Conservation (phyloP, 2,888 invertebrate genomes). For the Balanococcus diminutus region DNA sequence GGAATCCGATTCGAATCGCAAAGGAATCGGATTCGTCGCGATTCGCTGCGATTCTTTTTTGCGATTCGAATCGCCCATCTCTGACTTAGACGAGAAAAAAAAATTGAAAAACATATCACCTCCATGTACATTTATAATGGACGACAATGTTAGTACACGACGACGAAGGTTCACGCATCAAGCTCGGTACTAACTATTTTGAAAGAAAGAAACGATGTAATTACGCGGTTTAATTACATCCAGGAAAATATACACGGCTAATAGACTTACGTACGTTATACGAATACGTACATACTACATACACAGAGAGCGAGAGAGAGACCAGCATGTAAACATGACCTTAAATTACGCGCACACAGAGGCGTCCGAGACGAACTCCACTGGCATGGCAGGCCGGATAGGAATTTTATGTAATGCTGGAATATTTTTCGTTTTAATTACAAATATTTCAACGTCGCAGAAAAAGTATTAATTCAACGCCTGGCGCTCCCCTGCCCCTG, state of each 20-base stretch:
- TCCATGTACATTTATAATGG: background rate
- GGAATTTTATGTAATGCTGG: background rate
- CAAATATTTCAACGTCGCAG: slow-evolving; percentile 1
- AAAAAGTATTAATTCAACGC: background rate
- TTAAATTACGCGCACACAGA: background rate
- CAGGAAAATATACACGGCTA: slow-evolving; percentile 10
- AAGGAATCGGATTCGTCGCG: too few species aligned
- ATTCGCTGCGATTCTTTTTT: too few species aligned
- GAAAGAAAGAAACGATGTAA: slow-evolving; percentile 2
- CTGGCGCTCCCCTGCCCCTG: background rate
- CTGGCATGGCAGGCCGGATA: background rate
- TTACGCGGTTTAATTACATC: slow-evolving; percentile 30
- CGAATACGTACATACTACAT: background rate
- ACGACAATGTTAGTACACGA: background rate
- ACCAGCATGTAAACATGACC: slow-evolving; percentile 1
- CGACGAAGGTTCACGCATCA: background rate
- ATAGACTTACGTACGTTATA: background rate
- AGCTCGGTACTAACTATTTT: background rate
- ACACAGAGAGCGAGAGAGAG: background rate
- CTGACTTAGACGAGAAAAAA: background rate
- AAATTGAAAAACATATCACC: background rate
- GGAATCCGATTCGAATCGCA: too few species aligned
- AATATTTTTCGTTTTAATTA: slow-evolving; percentile 32
- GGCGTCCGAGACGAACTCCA: background rate
- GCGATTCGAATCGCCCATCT: too few species aligned